These are phyloP conservation scores for Omphaloscelis lunosa DNA, from an alignment of 2,888 invertebrate species.

Conservation along the genomic window DNA sequence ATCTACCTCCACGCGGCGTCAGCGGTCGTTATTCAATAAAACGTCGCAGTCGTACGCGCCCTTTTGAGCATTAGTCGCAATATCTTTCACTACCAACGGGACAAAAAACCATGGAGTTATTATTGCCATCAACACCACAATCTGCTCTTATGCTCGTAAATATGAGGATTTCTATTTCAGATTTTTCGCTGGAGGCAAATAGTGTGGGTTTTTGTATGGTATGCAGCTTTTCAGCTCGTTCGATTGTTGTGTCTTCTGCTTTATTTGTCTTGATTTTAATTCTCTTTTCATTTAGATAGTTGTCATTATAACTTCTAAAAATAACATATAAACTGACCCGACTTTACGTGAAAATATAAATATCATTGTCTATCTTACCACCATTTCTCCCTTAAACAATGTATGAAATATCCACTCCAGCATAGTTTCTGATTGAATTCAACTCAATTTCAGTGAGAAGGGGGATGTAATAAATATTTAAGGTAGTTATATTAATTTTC, in stretches of 20 bases:
- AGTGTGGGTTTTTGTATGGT: slow-evolving; percentile 2
- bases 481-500: slow-evolving; percentile 67
- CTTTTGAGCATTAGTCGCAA: slow-evolving; percentile 74
- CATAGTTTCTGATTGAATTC: slow-evolving; percentile 44
- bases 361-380: too few species aligned
- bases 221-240: slow-evolving; percentile 4
- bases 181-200: slow-evolving; percentile 25
- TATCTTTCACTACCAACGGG: slow-evolving; percentile 72
- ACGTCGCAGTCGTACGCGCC: slow-evolving; percentile 75
- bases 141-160: slow-evolving; percentile 60
- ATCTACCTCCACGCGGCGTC: slow-evolving; percentile 77
- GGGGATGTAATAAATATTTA: slow-evolving; percentile 63
- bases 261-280: neutral
- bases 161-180: slow-evolving; percentile 50
- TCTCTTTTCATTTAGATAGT: neutral
- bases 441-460: slow-evolving; percentile 35
- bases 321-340: neutral
- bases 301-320: neutral
- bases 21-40: slow-evolving; percentile 86
- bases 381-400: neutral
- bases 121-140: slow-evolving; percentile 61
- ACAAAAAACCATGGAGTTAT: slow-evolving; percentile 69
- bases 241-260: neutral
- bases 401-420: slow-evolving; percentile 16
- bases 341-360: neutral